Percentiles rank a stretch among this genome's conserved stretches.
Evolutionary conservation across 2,888 invertebrate genomes (phyloP).

Genomic region (Pristionchus exspectatus): DNA sequence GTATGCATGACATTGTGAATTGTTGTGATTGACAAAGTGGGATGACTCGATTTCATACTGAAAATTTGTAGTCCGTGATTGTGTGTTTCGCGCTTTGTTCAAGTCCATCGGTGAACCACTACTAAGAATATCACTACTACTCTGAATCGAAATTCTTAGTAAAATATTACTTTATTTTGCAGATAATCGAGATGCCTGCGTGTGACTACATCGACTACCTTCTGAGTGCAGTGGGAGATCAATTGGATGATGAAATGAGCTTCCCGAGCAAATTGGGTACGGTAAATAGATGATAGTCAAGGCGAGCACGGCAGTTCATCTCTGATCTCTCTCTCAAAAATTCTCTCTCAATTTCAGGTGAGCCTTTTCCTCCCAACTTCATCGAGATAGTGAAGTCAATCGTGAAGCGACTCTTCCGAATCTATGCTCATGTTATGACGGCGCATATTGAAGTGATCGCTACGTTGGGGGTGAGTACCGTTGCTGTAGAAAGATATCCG

Average conservation of each 20-base stretch:
- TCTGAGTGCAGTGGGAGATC: conserved; percentile 99
- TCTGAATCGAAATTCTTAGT: no score
- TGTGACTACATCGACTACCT: conserved; percentile 99
- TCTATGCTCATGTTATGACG: conserved; percentile 99
- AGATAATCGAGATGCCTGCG: conserved; percentile 98
- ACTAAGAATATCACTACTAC: no score
- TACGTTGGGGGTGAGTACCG: conserved; percentile 1
- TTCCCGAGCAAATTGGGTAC: conserved; percentile 97
- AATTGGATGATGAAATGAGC: conserved; percentile 96
- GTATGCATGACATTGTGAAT: conserved; percentile 83
- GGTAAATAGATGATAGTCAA: conserved; percentile 53
- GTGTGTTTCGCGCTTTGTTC: no score
- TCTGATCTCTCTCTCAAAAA: no score
- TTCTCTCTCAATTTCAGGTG: conserved; percentile 64
- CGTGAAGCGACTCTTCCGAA: conserved; percentile 95
- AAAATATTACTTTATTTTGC: conserved; percentile 79
- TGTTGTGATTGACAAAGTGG: background rate
- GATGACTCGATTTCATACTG: no score
- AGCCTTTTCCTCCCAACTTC: conserved; percentile 74
- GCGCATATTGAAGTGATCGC: conserved; percentile 88
- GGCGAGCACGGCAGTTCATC: conserved; percentile 55
- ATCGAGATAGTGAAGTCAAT: conserved; percentile 94
- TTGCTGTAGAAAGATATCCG: background rate
- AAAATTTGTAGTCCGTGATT: no score
- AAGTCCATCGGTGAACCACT: no score